Base-by-base conservation (phyloP, 1,140 invertebrate species). In the Brachionus rubens region DNA sequence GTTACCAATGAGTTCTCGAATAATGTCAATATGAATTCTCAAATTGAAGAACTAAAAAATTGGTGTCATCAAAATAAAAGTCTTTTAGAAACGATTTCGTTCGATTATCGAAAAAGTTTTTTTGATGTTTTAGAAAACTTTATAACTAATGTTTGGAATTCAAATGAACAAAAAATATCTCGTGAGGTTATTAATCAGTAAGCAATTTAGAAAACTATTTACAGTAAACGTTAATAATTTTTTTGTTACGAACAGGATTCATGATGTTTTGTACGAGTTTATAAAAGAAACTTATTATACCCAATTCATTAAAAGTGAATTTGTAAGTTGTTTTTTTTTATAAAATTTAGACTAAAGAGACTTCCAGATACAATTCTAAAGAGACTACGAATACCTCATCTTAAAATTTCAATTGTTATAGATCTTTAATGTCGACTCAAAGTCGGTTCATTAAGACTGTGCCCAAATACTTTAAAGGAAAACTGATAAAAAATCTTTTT, bases 261-360 rank as follows among this genome's bases (percentile, higher is more conserved):
- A 72, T 21, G 46, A 72, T 36, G 10, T 30, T 24, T 40, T 72
- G n/a, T 36, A 40, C 26, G 46, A 72, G 4, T 40, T 72, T n/a
- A 33, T 72, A 12, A 72, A 72, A 48, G 46, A 72, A 19, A 19
- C 16, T 41, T 72, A 72, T 54, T 72, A 50, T 41, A 28, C 16
- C 4, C 36, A 36, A 26, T 72, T 72, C n/a, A 54, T 72, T 40
- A 72, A 72, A 40, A 72, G 68, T 24, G 68, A 72, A 36, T 72
- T 21, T 72, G 68, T 72, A 54, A 72, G 24, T n/a, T 24, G 28
- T 19, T 19, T 50, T 26, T 3, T 50, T 3, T 5, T 19, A 26
- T 12, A 3, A 5, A 26, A 19, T 50, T 50, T 50, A 26, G 3
- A 9, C 33, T 9, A 36, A n/a, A n/a, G n/a, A n/a, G n/a, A n/a